Evolutionary conservation across 2,888 invertebrate species (phyloP).

Genomic region (Cephonodes hylas): DNA sequence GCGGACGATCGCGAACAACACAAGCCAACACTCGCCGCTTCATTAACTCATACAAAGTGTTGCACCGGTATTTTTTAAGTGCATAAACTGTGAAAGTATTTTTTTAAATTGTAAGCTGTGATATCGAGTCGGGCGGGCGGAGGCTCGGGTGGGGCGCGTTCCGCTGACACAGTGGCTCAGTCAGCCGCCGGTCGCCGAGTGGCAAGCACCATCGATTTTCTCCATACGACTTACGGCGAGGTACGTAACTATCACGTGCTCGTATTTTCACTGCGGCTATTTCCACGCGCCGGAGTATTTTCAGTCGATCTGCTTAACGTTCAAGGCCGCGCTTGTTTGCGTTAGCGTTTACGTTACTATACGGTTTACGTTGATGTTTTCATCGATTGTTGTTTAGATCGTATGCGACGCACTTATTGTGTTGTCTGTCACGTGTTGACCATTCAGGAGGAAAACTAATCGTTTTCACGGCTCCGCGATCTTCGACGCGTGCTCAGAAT

Average conservation of each 20-base stretch:
- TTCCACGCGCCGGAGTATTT: constrained; percentile 73
- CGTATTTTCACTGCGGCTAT: constrained; percentile 75
- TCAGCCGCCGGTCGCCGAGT: constrained; percentile 78
- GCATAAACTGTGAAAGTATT: constrained; percentile 60
- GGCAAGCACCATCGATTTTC: constrained; percentile 79
- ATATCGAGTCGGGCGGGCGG: constrained; percentile 64
- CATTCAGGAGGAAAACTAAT: constrained; percentile 57
- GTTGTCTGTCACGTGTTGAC: constrained; percentile 45
- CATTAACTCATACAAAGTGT: constrained; percentile 54
- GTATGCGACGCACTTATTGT: constrained; percentile 27
- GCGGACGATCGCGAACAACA: constrained; percentile 56
- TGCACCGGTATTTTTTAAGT: constrained; percentile 55
- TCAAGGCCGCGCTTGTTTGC: constrained; percentile 78
- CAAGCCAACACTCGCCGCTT: constrained; percentile 56
- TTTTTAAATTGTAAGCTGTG: constrained; percentile 64
- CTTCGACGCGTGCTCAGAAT: constrained; percentile 53
- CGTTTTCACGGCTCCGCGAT: constrained; percentile 61
- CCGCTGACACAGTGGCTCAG: constrained; percentile 83
- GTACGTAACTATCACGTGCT: constrained; percentile 77
- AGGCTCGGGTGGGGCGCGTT: constrained; percentile 76
- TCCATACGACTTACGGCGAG: constrained; percentile 70
- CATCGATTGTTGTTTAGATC: constrained; percentile 46
- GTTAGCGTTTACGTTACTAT: constrained; percentile 55
- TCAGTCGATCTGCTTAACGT: constrained; percentile 74
- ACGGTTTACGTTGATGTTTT: constrained; percentile 53